Conservation (phyloP, 53 echinoderm and acorn worm species). For the Pentamera pediparva region DNA sequence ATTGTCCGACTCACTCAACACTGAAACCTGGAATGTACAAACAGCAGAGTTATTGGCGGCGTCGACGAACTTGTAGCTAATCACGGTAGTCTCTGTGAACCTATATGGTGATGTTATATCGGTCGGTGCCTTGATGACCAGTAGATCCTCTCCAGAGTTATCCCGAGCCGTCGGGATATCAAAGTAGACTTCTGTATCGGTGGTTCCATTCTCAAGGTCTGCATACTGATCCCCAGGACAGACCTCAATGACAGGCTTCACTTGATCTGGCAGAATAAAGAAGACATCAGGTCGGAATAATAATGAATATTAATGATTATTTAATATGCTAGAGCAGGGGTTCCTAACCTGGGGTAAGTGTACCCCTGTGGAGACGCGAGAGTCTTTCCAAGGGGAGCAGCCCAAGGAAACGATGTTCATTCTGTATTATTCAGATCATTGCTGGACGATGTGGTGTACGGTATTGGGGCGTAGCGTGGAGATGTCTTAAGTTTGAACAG, state of each 20-base stretch:
- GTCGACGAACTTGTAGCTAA: conserved; percentile 58
- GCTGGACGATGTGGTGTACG: too few species aligned
- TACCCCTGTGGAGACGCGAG: too few species aligned
- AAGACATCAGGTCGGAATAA: too few species aligned
- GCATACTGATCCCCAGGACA: conserved; percentile 54
- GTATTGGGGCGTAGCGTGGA: too few species aligned
- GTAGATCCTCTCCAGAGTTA: conserved; percentile 51
- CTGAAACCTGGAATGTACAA: conserved; percentile 52
- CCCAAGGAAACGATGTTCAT: too few species aligned
- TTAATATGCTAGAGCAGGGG: too few species aligned
- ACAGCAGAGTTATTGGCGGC: conserved; percentile 33
- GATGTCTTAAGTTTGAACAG: too few species aligned
- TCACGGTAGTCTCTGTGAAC: conserved; percentile 52
- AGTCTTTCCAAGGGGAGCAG: too few species aligned
- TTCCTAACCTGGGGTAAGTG: too few species aligned
- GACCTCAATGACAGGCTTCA: conserved; percentile 34
- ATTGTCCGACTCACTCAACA: conserved; percentile 44
- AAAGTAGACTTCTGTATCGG: conserved; percentile 37
- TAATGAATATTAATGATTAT: too few species aligned
- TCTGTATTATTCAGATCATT: too few species aligned
- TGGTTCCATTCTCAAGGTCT: conserved; percentile 28
- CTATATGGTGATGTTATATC: conserved; percentile 69
- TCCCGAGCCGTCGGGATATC: conserved; percentile 54
- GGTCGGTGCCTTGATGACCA: conserved; percentile 35
- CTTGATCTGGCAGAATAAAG: conserved; percentile 38